Conservation (phyloP, 2,888 invertebrate genomes). For the Cerastis rubricosa region DNA sequence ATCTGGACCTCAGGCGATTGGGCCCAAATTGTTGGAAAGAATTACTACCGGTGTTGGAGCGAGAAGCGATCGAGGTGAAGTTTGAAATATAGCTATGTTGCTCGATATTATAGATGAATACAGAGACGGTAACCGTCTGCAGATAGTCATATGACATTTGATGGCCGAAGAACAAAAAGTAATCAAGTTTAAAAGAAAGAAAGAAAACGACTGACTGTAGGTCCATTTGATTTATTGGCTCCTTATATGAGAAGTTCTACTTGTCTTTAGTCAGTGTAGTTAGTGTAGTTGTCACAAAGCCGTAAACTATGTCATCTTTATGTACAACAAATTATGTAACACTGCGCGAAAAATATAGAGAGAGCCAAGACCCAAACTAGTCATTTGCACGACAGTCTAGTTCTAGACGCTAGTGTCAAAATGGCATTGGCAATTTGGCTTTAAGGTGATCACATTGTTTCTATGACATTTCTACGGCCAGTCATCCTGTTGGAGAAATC, state of each 20-base stretch:
- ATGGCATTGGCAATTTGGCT: not conserved
- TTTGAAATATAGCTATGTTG: not conserved
- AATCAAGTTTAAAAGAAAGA: not conserved
- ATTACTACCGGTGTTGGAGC: slow-evolving; percentile 53
- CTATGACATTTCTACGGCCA: not conserved
- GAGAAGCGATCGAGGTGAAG: slow-evolving; percentile 19
- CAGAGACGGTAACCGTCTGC: not conserved
- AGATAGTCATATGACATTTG: not conserved
- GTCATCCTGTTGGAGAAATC: not conserved
- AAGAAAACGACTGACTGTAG: not conserved
- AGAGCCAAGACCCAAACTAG: not conserved
- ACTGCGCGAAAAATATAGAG: not conserved
- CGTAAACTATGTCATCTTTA: not conserved
- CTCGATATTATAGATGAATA: not conserved
- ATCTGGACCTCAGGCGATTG: slow-evolving; percentile 75
- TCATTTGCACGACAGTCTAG: not conserved
- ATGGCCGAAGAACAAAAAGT: too few species aligned
- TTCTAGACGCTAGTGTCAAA: not conserved
- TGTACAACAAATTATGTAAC: not conserved
- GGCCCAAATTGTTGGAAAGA: slow-evolving; percentile 52
- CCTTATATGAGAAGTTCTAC: not conserved
- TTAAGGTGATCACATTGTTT: not conserved
- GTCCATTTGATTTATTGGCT: not conserved
- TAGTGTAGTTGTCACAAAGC: too few species aligned
- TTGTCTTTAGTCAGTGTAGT: too few species aligned